phyloP scores from a whole-genome alignment of 2,888 invertebrate species.

The Ommatoiulus sabulosus region DNA sequence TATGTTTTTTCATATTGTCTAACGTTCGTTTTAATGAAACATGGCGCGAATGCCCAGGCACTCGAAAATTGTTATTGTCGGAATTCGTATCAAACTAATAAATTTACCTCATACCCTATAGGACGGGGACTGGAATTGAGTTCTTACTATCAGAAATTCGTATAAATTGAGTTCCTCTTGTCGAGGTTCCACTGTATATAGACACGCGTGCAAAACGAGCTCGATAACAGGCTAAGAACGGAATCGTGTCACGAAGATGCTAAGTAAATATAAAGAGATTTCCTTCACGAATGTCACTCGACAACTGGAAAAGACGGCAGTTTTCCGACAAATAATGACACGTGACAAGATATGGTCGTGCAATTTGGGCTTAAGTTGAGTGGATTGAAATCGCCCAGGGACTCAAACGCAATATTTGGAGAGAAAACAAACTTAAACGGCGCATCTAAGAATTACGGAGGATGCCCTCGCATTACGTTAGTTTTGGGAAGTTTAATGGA shows the following conservation, averaged over 20 bases:
- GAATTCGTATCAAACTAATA: too few relatives aligned
- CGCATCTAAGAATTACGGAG: not conserved
- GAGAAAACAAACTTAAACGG: not conserved
- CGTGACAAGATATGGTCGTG: constrained; percentile 25
- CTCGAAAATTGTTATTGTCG: too few relatives aligned
- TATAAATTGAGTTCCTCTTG: too few relatives aligned
- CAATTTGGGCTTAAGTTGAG: not conserved
- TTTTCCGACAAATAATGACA: not conserved
- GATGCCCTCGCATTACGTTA: not conserved
- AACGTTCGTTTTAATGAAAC: too few relatives aligned
- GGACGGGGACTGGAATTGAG: too few relatives aligned
- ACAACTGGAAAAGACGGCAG: not conserved
- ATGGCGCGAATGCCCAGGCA: too few relatives aligned
- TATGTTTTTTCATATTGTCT: too few relatives aligned
- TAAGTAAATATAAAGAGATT: not conserved
- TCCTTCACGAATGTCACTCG: not conserved
- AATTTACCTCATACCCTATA: too few relatives aligned
- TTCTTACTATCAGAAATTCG: too few relatives aligned
- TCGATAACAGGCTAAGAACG: not conserved
- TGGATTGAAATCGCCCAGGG: constrained; percentile 5
- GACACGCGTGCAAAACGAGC: too few relatives aligned
- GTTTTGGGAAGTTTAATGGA: not conserved
- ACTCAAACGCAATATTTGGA: not conserved
- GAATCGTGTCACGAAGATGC: not conserved
- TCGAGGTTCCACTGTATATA: too few relatives aligned